Evolutionary conservation across 2,797 vertebrate genomes (phyloP).

Genomic region (Toxotes lorentzi): DNA sequence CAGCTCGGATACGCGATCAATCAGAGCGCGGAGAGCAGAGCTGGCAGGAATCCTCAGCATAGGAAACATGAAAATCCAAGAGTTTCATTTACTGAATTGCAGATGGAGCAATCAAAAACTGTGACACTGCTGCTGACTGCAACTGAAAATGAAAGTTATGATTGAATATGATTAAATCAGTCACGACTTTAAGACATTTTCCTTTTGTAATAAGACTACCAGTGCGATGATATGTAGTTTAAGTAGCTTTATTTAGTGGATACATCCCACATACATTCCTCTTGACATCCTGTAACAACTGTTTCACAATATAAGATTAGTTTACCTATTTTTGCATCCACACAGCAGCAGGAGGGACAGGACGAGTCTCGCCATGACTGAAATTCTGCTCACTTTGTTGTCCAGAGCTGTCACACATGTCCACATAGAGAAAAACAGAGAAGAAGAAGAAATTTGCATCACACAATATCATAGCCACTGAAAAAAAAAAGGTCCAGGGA

Average conservation of each 20-base stretch:
- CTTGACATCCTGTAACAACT: background rate
- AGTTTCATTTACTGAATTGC: conserved; percentile 20
- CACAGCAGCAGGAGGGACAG: conserved; percentile 66
- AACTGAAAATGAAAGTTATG: conserved; percentile 4
- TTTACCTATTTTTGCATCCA: conserved; percentile 73
- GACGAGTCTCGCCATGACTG: conserved; percentile 55
- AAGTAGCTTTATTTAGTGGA: background rate
- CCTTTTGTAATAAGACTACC: background rate
- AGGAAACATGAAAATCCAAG: background rate
- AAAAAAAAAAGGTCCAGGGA: background rate
- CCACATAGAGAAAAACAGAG: conserved; percentile 9
- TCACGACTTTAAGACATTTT: background rate
- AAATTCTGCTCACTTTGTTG: conserved; percentile 52
- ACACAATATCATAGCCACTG: background rate
- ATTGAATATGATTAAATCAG: background rate
- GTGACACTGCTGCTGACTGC: background rate
- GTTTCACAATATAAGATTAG: background rate
- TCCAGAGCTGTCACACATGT: conserved; percentile 54
- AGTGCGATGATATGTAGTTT: background rate
- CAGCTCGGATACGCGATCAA: conserved; percentile 40
- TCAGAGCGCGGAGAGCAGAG: conserved; percentile 32
- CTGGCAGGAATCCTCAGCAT: conserved; percentile 12
- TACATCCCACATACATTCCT: background rate
- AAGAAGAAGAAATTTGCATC: background rate
- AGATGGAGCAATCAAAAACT: background rate